Evolutionary conservation across 2,113 vertebrate species (phyloP).

Genomic region (Sebastes schlegelii): DNA sequence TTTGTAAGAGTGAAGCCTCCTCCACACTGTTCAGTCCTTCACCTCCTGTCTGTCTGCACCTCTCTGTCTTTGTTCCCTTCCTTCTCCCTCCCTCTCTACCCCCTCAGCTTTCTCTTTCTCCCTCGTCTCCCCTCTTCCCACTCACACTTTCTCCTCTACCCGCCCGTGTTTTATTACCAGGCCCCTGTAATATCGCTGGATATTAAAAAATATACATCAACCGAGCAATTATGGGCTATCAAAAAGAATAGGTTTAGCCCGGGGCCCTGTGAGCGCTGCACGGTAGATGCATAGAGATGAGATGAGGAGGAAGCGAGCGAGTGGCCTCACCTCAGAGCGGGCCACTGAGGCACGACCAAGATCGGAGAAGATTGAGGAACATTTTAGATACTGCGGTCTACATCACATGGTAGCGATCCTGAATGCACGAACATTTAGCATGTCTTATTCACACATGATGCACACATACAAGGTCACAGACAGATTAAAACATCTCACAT

Average conservation of each 20-base stretch:
- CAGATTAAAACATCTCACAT: slow-evolving; percentile 11
- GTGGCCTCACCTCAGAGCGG: slow-evolving; percentile 42
- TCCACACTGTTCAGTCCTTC: not conserved
- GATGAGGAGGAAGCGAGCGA: slow-evolving; percentile 51
- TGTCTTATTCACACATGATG: slow-evolving; percentile 23
- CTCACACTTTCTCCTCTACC: slow-evolving; percentile 63
- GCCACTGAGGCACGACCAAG: slow-evolving; percentile 41
- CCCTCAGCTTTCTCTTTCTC: slow-evolving; percentile 44
- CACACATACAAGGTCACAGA: slow-evolving; percentile 43
- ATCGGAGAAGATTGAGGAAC: slow-evolving; percentile 33
- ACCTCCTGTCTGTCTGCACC: slow-evolving; percentile 14
- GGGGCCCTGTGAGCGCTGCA: slow-evolving; percentile 65
- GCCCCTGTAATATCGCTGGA: slow-evolving; percentile 82
- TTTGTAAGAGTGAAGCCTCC: not conserved
- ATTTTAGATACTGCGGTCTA: slow-evolving; percentile 28
- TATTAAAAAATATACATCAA: slow-evolving; percentile 89
- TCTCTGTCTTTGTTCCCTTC: slow-evolving; percentile 29
- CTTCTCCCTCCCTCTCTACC: slow-evolving; percentile 7
- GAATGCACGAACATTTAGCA: not conserved
- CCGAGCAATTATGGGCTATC: slow-evolving; percentile 83
- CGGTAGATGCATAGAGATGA: slow-evolving; percentile 69
- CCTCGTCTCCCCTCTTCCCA: slow-evolving; percentile 44
- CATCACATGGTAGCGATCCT: slow-evolving; percentile 6
- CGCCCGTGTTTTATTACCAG: slow-evolving; percentile 77
- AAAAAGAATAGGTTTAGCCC: slow-evolving; percentile 80